Evolutionary conservation across 2,888 invertebrate species (phyloP).

Genomic region (Eupithecia vulgata): DNA sequence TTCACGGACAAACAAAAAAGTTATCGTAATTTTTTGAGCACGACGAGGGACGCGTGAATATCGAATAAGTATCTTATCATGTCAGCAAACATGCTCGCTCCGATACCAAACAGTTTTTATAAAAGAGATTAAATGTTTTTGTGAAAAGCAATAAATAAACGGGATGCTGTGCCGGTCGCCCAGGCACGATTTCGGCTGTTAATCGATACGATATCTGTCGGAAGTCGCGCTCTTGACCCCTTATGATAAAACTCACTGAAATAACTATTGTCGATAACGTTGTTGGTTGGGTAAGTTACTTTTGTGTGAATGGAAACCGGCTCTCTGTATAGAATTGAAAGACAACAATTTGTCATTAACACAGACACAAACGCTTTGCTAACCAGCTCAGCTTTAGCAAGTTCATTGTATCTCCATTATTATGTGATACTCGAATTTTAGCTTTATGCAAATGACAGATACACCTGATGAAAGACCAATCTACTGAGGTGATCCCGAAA

Average conservation of each 20-base stretch:
- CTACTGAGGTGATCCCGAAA: neutral
- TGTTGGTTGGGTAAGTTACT: conserved; percentile 21
- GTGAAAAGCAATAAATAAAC: conserved; percentile 59
- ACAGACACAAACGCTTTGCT: neutral
- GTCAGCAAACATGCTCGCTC: conserved; percentile 48
- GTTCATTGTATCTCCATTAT: neutral
- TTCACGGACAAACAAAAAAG: conserved; percentile 62
- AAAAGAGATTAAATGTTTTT: conserved; percentile 54
- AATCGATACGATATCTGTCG: conserved; percentile 67
- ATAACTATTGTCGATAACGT: conserved; percentile 61
- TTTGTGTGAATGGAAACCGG: conserved; percentile 1
- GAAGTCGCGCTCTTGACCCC: conserved; percentile 82
- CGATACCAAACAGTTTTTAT: conserved; percentile 40
- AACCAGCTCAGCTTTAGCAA: neutral
- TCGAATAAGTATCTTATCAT: conserved; percentile 63
- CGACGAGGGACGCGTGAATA: conserved; percentile 48
- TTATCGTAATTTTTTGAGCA: conserved; percentile 52
- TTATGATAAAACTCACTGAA: conserved; percentile 67
- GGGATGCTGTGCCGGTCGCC: conserved; percentile 70
- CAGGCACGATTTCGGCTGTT: conserved; percentile 48
- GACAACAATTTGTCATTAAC: neutral
- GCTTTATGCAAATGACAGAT: neutral
- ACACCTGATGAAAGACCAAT: neutral
- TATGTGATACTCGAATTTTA: neutral
- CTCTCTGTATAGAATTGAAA: neutral